Conservation (phyloP, 64 coral and sea anemone species). For the Stichodactyla mertensii region DNA sequence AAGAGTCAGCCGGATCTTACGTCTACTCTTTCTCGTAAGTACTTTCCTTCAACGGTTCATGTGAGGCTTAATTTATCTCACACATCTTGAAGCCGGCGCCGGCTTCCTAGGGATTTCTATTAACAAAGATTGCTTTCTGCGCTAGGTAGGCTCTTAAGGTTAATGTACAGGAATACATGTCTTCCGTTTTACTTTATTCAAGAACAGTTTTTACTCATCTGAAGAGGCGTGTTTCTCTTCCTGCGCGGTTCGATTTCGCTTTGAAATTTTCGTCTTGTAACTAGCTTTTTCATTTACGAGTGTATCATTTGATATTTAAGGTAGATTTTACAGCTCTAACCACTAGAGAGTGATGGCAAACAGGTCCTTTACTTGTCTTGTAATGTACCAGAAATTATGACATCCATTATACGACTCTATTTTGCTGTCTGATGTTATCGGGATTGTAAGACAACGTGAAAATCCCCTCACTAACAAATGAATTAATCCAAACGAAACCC, state of each 20-base stretch:
- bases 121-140: neutral
- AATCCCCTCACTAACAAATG: neutral
- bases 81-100: neutral
- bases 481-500: neutral
- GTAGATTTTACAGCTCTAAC: neutral
- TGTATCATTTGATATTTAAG: neutral
- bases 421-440: neutral
- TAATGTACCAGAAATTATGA: neutral
- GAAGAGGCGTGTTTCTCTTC: neutral
- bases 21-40: constrained; percentile 30
- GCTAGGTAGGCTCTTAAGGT: neutral
- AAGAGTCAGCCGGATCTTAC: constrained; percentile 56
- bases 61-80: neutral
- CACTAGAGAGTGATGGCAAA: neutral
- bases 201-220: neutral
- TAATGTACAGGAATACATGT: neutral
- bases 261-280: too few relatives aligned
- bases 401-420: neutral
- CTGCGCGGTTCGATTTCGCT: too few relatives aligned
- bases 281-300: neutral
- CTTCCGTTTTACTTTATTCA: neutral
- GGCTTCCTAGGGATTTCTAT: neutral
- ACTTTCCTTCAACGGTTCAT: neutral
- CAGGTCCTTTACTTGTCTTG: neutral
- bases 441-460: neutral